phyloP scores from a whole-genome alignment of 2,797 vertebrate genomes.

The Huso huso region DNA sequence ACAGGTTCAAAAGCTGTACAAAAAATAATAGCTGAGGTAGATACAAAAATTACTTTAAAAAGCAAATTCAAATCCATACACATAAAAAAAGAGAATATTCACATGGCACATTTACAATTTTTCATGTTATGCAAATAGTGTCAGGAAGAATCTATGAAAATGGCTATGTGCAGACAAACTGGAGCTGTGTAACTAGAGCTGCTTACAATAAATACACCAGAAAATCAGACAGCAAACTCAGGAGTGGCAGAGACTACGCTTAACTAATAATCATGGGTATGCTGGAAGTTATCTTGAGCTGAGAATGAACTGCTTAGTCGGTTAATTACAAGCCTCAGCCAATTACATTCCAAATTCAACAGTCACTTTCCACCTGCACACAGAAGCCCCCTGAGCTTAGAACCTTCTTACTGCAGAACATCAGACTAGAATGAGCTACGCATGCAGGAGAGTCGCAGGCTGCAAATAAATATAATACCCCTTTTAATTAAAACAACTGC shows the following conservation, averaged over 20 bases:
- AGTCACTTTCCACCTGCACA: no score
- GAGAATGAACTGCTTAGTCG: no score
- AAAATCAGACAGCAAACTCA: background rate
- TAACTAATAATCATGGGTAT: background rate
- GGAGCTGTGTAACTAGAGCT: background rate
- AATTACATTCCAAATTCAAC: no score
- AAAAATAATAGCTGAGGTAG: conserved; percentile 20
- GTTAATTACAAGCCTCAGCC: no score
- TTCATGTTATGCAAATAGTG: background rate
- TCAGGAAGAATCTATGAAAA: conserved; percentile 2
- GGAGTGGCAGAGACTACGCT: background rate
- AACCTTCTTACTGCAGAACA: no score
- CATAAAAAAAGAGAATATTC: background rate
- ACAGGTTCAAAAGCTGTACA: conserved; percentile 7
- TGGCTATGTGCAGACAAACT: background rate
- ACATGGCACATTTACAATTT: conserved; percentile 10
- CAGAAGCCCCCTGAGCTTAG: no score
- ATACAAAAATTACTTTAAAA: conserved; percentile 11
- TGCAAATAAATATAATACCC: no score
- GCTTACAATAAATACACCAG: background rate
- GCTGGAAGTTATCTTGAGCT: background rate
- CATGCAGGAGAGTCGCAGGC: no score
- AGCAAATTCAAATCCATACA: conserved; percentile 9
- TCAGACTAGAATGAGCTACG: no score
- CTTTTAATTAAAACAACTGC: no score